phyloP scores from a whole-genome alignment of 2,888 invertebrate genomes.

The Dolomedes plantarius region DNA sequence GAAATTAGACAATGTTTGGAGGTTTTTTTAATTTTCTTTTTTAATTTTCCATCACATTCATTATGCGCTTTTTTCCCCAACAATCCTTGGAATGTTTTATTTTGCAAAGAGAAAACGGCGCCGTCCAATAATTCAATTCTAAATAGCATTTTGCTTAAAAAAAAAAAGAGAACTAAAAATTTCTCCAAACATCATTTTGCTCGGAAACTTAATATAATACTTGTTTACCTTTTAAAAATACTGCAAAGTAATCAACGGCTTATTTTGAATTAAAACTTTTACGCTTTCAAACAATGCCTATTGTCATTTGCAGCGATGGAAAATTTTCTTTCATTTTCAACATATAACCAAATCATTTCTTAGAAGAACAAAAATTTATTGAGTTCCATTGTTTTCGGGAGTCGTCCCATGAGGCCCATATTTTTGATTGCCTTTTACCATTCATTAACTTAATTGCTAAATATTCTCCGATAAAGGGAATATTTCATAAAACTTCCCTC shows the following conservation, averaged over 20 bases:
- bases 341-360: constrained; percentile 39
- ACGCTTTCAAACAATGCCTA: constrained; percentile 34
- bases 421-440: constrained; percentile 67
- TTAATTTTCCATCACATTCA: neutral
- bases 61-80: neutral
- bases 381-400: constrained; percentile 37
- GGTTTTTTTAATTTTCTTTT: neutral
- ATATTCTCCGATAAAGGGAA: constrained; percentile 67
- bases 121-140: neutral
- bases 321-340: constrained; percentile 29
- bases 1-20: neutral
- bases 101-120: neutral
- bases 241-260: constrained; percentile 1
- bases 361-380: constrained; percentile 55
- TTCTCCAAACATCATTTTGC: neutral
- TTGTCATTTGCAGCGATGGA: constrained; percentile 17
- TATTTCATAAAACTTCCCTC: constrained; percentile 66
- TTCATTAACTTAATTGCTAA: constrained; percentile 70
- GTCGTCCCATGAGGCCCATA: constrained; percentile 34
- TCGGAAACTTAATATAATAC: neutral
- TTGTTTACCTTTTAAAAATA: constrained; percentile 23
- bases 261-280: constrained; percentile 45
- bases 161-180: neutral
- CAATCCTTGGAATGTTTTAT: neutral
- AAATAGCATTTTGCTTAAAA: neutral